Evolutionary conservation across 2,113 vertebrate species (phyloP).

Genomic region (Ailuropoda melanoleuca): DNA sequence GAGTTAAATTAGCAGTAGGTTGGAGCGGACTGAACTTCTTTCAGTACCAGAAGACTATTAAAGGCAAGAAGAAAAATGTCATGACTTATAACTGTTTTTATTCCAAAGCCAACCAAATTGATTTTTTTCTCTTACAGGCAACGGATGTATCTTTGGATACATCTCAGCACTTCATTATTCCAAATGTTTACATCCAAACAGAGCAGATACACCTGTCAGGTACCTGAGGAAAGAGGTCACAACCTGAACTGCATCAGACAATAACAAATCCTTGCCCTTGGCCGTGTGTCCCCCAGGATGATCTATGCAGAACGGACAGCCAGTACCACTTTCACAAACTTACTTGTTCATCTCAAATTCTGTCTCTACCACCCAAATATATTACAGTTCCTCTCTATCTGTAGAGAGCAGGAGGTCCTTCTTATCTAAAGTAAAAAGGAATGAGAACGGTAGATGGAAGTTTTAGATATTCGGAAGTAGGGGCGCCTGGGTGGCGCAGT

Average conservation of each 20-base stretch:
- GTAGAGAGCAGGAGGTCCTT: not conserved
- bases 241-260: not conserved
- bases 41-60: not conserved
- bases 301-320: not conserved
- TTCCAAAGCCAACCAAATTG: not conserved
- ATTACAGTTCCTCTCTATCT: not conserved
- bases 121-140: not conserved
- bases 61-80: not conserved
- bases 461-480: not conserved
- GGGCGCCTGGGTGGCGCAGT: no score
- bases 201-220: not conserved
- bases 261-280: not conserved
- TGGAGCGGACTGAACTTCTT: not conserved
- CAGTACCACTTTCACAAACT: not conserved
- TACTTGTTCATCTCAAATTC: not conserved
- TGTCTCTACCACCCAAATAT: not conserved
- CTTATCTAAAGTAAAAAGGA: not conserved
- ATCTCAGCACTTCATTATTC: not conserved
- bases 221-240: not conserved
- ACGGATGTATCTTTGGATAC: not conserved
- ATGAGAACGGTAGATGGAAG: not conserved
- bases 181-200: not conserved
- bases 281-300: not conserved
- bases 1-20: not conserved
- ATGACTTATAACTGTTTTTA: not conserved